Evolutionary conservation across 2,113 vertebrate genomes (phyloP).

Genomic region (Malurus cyaneus): DNA sequence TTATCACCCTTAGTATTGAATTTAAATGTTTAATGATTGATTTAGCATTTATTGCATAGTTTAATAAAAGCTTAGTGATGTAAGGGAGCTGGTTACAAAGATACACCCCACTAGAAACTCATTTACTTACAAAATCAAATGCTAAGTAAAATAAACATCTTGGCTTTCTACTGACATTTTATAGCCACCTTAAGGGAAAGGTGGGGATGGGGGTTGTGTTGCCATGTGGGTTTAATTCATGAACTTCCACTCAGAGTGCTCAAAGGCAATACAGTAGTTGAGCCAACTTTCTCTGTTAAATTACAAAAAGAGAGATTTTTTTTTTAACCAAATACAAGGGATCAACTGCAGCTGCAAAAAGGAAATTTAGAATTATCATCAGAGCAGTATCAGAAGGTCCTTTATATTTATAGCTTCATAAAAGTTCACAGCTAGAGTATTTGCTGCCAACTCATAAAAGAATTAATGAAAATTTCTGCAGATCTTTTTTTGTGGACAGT

Average conservation of each 20-base stretch:
- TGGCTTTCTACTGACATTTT: constrained; percentile 74
- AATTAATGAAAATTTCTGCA: constrained; percentile 78
- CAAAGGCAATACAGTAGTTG: constrained; percentile 72
- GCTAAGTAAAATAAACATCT: constrained; percentile 78
- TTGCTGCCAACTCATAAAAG: constrained; percentile 79
- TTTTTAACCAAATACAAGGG: constrained; percentile 71
- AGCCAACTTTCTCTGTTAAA: constrained; percentile 73
- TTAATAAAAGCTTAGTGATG: constrained; percentile 67
- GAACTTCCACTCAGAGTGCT: constrained; percentile 69
- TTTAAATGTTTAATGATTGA: constrained; percentile 58
- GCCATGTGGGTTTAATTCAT: constrained; percentile 80
- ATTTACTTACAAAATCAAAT: constrained; percentile 75
- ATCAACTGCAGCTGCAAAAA: constrained; percentile 80
- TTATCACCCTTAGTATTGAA: constrained; percentile 12
- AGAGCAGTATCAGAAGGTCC: constrained; percentile 77
- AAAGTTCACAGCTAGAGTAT: constrained; percentile 76
- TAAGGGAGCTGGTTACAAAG: constrained; percentile 66
- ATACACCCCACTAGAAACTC: constrained; percentile 65
- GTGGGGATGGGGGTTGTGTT: constrained; percentile 60
- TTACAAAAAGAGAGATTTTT: constrained; percentile 45
- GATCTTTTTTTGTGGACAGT: constrained; percentile 58
- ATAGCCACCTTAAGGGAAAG: constrained; percentile 75
- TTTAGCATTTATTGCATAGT: constrained; percentile 68
- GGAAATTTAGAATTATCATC: constrained; percentile 85
- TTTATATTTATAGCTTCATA: constrained; percentile 81